Conservation (phyloP, 2,113 vertebrate species). For the Podiceps cristatus region DNA sequence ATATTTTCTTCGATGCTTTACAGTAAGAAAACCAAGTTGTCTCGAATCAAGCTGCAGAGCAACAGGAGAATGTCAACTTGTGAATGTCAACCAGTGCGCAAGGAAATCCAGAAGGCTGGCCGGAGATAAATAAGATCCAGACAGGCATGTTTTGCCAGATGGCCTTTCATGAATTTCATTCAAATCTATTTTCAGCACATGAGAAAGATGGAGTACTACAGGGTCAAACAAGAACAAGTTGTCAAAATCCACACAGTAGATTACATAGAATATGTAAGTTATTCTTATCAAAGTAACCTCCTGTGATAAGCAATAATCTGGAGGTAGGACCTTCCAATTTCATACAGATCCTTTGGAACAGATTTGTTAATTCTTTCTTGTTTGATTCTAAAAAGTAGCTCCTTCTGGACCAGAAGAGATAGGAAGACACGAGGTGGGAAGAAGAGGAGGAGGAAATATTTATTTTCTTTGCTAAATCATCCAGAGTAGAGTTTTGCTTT, state of each 20-base stretch:
- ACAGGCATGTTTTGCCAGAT: background rate
- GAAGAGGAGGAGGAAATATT: background rate
- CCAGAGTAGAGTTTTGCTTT: background rate
- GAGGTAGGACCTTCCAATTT: background rate
- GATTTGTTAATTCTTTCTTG: background rate
- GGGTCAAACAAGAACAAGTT: background rate
- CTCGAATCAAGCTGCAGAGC: background rate
- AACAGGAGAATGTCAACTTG: background rate
- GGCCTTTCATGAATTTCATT: background rate
- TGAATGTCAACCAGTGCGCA: background rate
- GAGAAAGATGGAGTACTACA: background rate
- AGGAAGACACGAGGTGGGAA: background rate
- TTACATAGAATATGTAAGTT: background rate
- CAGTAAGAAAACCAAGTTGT: background rate
- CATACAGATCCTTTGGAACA: background rate
- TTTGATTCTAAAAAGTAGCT: background rate
- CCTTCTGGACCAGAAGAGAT: background rate
- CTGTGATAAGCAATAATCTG: background rate
- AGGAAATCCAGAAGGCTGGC: conserved; percentile 4
- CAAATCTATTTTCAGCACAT: background rate
- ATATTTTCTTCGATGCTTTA: background rate
- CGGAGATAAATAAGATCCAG: background rate
- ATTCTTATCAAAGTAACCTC: background rate
- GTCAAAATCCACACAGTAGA: background rate
- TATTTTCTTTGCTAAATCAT: background rate